Evolutionary conservation across 2,113 vertebrate species (phyloP).

Genomic region (Crotalus viridis): DNA sequence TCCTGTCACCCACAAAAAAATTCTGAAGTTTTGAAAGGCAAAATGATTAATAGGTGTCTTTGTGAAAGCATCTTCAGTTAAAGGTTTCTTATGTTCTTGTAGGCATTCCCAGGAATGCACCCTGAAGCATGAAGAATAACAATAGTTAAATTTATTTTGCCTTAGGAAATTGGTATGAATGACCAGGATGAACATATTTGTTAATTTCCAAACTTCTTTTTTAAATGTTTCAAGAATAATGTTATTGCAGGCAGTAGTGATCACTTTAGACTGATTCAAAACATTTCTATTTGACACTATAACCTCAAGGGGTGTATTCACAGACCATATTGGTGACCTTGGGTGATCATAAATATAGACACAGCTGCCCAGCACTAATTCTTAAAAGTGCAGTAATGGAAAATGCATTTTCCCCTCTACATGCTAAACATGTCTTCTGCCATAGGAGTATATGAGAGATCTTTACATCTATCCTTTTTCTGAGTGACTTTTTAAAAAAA

Average conservation of each 20-base stretch:
- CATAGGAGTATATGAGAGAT: not conserved
- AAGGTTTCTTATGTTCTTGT: not conserved
- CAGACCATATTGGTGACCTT: not conserved
- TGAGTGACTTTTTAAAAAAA: not conserved
- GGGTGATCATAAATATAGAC: not conserved
- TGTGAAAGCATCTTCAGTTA: not conserved
- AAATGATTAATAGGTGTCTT: not conserved
- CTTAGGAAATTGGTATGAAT: constrained; percentile 11
- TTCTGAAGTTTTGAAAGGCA: not conserved
- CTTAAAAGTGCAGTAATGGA: not conserved
- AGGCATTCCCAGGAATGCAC: not conserved
- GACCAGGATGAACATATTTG: constrained; percentile 37
- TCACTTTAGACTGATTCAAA: not conserved
- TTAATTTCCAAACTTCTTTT: constrained; percentile 18
- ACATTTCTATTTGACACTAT: not conserved
- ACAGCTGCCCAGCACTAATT: not conserved
- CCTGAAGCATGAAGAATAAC: not conserved
- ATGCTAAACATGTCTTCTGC: not conserved
- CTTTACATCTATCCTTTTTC: not conserved
- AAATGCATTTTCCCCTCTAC: not conserved
- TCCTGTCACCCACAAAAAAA: not conserved
- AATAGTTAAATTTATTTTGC: not conserved
- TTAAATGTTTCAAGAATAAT: not conserved
- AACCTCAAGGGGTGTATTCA: not conserved
- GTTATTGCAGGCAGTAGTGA: constrained; percentile 24